These are phyloP conservation scores for Aeoliscus strigatus DNA, from an alignment of 2,797 vertebrate species.

Conservation along the genomic window DNA sequence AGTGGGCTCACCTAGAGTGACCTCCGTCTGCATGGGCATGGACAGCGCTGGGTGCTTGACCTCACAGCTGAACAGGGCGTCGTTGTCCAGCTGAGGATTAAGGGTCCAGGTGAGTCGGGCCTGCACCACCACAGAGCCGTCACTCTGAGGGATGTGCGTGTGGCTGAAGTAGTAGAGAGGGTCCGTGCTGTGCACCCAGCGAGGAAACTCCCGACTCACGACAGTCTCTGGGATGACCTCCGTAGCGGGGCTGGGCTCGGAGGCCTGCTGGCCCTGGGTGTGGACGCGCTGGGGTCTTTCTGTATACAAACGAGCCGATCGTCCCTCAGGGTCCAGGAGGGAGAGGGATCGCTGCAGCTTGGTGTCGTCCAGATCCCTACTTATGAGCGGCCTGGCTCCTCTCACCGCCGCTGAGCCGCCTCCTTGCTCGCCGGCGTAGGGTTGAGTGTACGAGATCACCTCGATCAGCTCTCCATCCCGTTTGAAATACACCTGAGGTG, in stretches of 20 bases:
- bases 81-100: constrained; percentile 95
- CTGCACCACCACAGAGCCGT: constrained; percentile 91
- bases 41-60: constrained; percentile 95
- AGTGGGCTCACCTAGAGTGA: constrained; percentile 84
- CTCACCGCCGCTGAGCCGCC: constrained; percentile 72
- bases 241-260: constrained; percentile 77
- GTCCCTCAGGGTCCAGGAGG: constrained; percentile 77
- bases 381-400: constrained; percentile 80
- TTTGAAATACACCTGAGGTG: constrained; percentile 90
- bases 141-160: constrained; percentile 84
- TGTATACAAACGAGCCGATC: constrained; percentile 70
- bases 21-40: constrained; percentile 97
- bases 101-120: constrained; percentile 96
- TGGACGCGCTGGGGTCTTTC: constrained; percentile 66
- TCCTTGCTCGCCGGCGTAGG: constrained; percentile 64
- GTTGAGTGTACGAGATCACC: constrained; percentile 83
- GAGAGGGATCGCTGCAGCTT: constrained; percentile 89
- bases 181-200: constrained; percentile 90
- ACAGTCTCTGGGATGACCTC: constrained; percentile 92
- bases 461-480: constrained; percentile 91
- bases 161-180: constrained; percentile 92
- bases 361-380: constrained; percentile 91
- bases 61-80: constrained; percentile 97
- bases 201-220: constrained; percentile 94
- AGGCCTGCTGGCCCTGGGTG: constrained; percentile 71